A percentile compares a stretch with the other conserved stretches of the same genome.
These are phyloP conservation scores for Eurystomus glaucurus DNA, from an alignment of 2,797 vertebrate species.

Conservation along the genomic window DNA sequence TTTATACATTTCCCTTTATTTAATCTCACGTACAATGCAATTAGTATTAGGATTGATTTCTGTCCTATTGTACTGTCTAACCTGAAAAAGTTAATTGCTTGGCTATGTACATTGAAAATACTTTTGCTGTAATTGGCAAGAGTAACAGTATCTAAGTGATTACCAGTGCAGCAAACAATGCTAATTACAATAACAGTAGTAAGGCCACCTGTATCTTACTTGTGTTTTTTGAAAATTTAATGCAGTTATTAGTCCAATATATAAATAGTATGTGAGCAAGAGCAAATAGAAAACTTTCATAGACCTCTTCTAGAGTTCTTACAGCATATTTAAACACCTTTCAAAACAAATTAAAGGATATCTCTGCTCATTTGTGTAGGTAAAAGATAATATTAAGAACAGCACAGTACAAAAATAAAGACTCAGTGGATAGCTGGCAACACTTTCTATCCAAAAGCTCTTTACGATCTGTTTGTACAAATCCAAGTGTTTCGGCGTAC, in stretches of 20 bases:
- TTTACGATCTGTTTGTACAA: background rate
- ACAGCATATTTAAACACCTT: background rate
- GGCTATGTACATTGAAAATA: background rate
- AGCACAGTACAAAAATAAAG: background rate
- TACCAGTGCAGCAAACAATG: background rate
- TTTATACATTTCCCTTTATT: slow-evolving; percentile 50
- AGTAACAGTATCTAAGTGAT: background rate
- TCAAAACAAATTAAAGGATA: background rate
- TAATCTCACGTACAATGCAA: background rate
- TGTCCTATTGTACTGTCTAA: slow-evolving; percentile 13
- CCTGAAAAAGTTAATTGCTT: slow-evolving; percentile 22
- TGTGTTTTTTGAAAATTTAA: background rate
- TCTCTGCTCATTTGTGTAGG: background rate
- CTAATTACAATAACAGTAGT: slow-evolving; percentile 1
- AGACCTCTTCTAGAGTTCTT: background rate
- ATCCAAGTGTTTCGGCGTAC: background rate
- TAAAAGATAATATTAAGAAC: background rate
- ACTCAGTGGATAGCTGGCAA: background rate
- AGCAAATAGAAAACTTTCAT: background rate
- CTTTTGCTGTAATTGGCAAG: background rate
- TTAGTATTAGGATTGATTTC: slow-evolving; percentile 49
- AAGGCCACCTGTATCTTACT: background rate
- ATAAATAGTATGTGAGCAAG: background rate
- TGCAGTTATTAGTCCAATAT: background rate
- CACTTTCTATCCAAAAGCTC: background rate